Percentiles rank a stretch among this genome's conserved stretches.
Evolutionary conservation across 2,888 invertebrate genomes (phyloP).

Genomic region (Netelia fuscicornis): DNA sequence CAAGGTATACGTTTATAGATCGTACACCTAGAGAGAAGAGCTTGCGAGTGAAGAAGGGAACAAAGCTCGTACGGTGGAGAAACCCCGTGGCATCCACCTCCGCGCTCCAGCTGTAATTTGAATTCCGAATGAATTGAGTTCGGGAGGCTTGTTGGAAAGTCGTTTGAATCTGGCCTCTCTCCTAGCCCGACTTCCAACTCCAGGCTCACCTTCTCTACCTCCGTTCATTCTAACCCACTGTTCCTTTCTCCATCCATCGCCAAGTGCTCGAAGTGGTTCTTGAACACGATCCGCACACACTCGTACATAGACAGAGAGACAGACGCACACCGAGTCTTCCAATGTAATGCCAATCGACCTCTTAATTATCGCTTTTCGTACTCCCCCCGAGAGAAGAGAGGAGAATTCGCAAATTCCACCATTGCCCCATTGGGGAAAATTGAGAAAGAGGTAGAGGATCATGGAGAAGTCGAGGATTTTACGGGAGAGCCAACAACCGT

Average conservation of each 20-base stretch:
- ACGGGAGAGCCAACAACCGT: background rate
- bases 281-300: slow-evolving; percentile 5
- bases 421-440: slow-evolving; percentile 17
- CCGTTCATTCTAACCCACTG: slow-evolving; percentile 14
- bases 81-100: slow-evolving; percentile 58
- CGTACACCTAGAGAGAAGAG: slow-evolving; percentile 14
- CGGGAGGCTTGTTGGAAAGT: slow-evolving; percentile 74
- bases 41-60: slow-evolving; percentile 29
- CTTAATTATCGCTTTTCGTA: slow-evolving; percentile 67
- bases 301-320: background rate
- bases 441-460: slow-evolving; percentile 46
- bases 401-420: slow-evolving; percentile 48
- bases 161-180: slow-evolving; percentile 72
- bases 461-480: slow-evolving; percentile 46
- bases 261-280: slow-evolving; percentile 30
- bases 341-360: slow-evolving; percentile 66
- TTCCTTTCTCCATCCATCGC: slow-evolving; percentile 50
- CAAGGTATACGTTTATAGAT: background rate
- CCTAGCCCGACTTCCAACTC: slow-evolving; percentile 41
- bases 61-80: slow-evolving; percentile 21
- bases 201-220: slow-evolving; percentile 18
- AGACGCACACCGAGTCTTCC: slow-evolving; percentile 17
- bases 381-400: slow-evolving; percentile 29
- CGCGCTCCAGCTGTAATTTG: slow-evolving; percentile 76
- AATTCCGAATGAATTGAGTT: slow-evolving; percentile 82